These are phyloP conservation scores for Pedicia rivosa DNA, from an alignment of 2,888 invertebrate species.

Conservation along the genomic window DNA sequence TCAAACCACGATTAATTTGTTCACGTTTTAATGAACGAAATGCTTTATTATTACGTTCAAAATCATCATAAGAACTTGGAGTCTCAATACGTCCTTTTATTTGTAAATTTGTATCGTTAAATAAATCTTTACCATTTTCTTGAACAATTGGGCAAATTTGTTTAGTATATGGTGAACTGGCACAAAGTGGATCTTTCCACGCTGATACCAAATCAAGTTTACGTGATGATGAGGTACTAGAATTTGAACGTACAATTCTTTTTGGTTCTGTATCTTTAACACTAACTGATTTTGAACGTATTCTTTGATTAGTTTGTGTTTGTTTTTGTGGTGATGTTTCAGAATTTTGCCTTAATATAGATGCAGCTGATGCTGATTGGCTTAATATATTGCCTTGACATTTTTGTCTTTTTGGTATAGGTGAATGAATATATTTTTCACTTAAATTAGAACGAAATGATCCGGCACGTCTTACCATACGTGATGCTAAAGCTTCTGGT, in stretches of 20 bases:
- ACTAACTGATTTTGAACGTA: constrained; percentile 32
- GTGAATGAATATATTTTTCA: constrained; percentile 22
- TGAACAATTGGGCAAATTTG: not conserved
- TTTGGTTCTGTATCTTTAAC: constrained; percentile 19
- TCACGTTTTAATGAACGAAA: too few relatives aligned
- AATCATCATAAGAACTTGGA: too few relatives aligned
- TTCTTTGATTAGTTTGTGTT: constrained; percentile 17
- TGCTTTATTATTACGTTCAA: too few relatives aligned
- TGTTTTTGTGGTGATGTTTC: constrained; percentile 17
- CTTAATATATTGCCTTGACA: constrained; percentile 21
- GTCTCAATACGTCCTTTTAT: too few relatives aligned
- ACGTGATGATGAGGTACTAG: too few relatives aligned
- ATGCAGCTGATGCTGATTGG: constrained; percentile 36
- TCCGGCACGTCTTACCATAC: constrained; percentile 48
- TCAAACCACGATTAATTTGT: constrained; percentile 17
- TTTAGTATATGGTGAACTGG: not conserved
- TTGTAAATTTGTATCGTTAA: too few relatives aligned
- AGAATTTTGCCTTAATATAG: constrained; percentile 28
- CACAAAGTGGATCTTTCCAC: not conserved
- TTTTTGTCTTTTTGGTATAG: constrained; percentile 14
- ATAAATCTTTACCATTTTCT: not conserved
- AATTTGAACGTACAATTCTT: constrained; percentile 15
- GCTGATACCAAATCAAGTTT: not conserved
- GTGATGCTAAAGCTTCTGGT: constrained; percentile 52
- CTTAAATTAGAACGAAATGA: constrained; percentile 37